A percentile compares a stretch with the other conserved stretches of the same genome.
phyloP scores from a whole-genome alignment of 2,113 vertebrate species.

The Porphyrio hochstetteri region DNA sequence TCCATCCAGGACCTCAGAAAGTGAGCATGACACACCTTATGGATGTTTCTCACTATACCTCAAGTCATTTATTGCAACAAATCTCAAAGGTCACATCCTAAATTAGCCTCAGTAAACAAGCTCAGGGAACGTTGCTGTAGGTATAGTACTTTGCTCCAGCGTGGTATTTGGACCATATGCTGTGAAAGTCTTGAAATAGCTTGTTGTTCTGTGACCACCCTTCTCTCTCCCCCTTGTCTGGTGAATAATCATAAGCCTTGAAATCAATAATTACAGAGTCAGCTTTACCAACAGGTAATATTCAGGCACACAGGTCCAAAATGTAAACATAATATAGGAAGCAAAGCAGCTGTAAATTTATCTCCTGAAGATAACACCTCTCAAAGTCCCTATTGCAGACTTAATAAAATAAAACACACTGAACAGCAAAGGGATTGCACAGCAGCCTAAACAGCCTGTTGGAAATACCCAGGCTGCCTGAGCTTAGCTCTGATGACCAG shows the following conservation, averaged over 20 bases:
- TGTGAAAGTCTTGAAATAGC: neutral
- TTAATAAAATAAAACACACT: neutral
- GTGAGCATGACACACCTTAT: neutral
- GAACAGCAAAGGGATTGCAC: neutral
- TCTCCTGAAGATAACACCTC: neutral
- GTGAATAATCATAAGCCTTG: neutral
- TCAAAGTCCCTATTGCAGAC: constrained; percentile 37
- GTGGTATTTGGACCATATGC: neutral
- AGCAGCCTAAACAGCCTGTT: neutral
- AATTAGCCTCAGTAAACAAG: neutral
- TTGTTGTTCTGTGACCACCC: neutral
- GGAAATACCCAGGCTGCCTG: neutral
- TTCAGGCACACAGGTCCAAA: neutral
- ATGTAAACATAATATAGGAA: constrained; percentile 50
- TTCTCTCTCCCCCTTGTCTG: neutral
- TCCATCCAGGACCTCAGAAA: neutral
- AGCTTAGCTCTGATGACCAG: neutral
- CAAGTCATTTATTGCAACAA: neutral
- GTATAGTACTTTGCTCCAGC: neutral
- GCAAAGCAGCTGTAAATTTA: constrained; percentile 36
- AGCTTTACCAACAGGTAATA: constrained; percentile 36
- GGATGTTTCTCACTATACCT: neutral
- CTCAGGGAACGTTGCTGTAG: neutral
- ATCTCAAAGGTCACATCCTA: neutral
- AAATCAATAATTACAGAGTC: constrained; percentile 49